These are phyloP conservation scores for Megalops atlanticus DNA, from an alignment of 2,113 vertebrate genomes.

Conservation along the genomic window DNA sequence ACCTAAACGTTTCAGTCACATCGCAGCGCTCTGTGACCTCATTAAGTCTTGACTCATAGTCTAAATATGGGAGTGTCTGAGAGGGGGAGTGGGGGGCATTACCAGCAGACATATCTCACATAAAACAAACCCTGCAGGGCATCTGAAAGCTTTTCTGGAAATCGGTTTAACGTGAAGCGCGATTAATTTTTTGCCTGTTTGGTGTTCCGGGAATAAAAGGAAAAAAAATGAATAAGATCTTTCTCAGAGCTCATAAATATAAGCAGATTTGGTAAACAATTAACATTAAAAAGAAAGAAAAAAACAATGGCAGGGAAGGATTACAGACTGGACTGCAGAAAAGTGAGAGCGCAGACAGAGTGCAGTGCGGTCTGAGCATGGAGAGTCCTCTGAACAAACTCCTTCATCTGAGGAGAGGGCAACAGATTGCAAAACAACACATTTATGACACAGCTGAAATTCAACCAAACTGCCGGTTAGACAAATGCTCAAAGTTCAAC, in stretches of 20 bases:
- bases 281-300: too few relatives aligned
- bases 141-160: background rate
- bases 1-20: conserved; percentile 49
- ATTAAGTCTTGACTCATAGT: conserved; percentile 53
- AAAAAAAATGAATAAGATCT: background rate
- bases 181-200: background rate
- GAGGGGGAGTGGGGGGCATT: background rate
- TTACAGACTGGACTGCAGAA: background rate
- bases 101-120: background rate
- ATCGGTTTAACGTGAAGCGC: background rate
- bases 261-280: background rate
- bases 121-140: background rate
- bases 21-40: conserved; percentile 38
- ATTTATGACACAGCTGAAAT: background rate
- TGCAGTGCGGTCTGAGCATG: too few relatives aligned
- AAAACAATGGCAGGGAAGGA: background rate
- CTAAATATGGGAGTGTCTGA: conserved; percentile 47
- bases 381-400: background rate
- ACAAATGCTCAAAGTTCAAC: background rate
- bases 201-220: background rate
- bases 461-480: background rate
- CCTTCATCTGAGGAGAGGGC: background rate
- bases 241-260: background rate
- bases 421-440: background rate
- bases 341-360: too few relatives aligned